Conservation (phyloP, 2,113 vertebrate species). For the Gymnorhina tibicen region DNA sequence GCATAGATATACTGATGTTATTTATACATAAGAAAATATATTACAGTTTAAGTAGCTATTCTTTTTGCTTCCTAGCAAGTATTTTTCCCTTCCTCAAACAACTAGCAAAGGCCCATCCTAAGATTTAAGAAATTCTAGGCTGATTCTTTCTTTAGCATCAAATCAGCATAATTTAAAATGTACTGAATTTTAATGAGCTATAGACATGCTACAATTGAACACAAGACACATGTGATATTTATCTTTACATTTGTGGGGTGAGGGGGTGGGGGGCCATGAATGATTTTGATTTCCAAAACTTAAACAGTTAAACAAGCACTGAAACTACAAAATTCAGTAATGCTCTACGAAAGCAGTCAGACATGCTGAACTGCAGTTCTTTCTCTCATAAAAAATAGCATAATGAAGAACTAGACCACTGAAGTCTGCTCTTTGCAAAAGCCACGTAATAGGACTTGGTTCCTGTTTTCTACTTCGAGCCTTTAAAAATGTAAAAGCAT, state of each 20-base stretch:
- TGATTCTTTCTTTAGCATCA: background rate
- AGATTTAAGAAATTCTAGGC: background rate
- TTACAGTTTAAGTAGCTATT: background rate
- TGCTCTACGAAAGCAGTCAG: background rate
- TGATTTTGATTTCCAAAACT: background rate
- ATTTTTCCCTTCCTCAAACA: background rate
- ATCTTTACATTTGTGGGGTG: rapidly evolving
- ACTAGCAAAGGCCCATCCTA: background rate
- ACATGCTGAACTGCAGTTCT: background rate
- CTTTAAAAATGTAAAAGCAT: background rate
- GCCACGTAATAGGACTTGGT: background rate
- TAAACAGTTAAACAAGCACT: background rate
- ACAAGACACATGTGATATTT: background rate
- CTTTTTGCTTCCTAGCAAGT: background rate
- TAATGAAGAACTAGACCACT: background rate
- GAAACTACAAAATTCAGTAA: background rate
- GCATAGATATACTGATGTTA: background rate
- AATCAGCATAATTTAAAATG: background rate
- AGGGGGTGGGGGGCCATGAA: background rate
- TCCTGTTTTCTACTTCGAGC: background rate
- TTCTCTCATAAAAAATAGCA: background rate
- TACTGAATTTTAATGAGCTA: background rate
- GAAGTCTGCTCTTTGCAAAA: background rate
- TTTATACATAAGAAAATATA: background rate
- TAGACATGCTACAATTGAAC: background rate